Percentiles rank a stretch among this genome's conserved stretches.
Evolutionary conservation across 53 echinoderm and acorn worm genomes (phyloP).

Genomic region (Echinarachnius parma): DNA sequence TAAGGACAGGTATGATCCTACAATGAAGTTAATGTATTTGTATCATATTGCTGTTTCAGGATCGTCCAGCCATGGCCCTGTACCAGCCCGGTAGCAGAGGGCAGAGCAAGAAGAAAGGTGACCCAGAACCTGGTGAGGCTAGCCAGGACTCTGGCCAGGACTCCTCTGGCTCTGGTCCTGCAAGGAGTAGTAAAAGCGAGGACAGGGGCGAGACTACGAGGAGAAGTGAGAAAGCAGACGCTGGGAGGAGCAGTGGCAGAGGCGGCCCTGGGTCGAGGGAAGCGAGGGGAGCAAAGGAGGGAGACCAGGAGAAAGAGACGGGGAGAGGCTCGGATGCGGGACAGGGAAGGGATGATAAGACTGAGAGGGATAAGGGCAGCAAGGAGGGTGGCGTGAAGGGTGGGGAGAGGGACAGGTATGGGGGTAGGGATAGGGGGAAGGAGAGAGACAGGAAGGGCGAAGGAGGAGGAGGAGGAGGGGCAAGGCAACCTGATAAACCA

Average conservation of each 20-base stretch:
- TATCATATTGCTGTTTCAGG: too few relatives aligned
- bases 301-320: not conserved
- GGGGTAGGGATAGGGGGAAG: conserved; percentile 13
- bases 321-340: not conserved
- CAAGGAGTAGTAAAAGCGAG: not conserved
- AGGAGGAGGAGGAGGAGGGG: not conserved
- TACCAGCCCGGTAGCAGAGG: conserved; percentile 91
- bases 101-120: conserved; percentile 19
- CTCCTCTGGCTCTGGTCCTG: not conserved
- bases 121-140: conserved; percentile 15
- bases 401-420: conserved; percentile 5
- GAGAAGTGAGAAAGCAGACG: not conserved
- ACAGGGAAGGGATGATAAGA: not conserved
- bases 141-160: conserved; percentile 16
- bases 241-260: conserved; percentile 8
- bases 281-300: not conserved
- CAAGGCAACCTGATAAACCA: too few relatives aligned
- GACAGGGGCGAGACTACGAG: conserved; percentile 10
- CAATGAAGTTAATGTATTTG: too few relatives aligned
- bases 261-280: not conserved
- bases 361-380: not conserved
- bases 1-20: too few relatives aligned
- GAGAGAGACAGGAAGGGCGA: not conserved
- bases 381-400: not conserved
- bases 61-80: conserved; percentile 90